Evolutionary conservation across 2,113 vertebrate genomes (phyloP), one percentile per base, ranked within the genome.

Genomic region (Varanus komodoensis): DNA sequence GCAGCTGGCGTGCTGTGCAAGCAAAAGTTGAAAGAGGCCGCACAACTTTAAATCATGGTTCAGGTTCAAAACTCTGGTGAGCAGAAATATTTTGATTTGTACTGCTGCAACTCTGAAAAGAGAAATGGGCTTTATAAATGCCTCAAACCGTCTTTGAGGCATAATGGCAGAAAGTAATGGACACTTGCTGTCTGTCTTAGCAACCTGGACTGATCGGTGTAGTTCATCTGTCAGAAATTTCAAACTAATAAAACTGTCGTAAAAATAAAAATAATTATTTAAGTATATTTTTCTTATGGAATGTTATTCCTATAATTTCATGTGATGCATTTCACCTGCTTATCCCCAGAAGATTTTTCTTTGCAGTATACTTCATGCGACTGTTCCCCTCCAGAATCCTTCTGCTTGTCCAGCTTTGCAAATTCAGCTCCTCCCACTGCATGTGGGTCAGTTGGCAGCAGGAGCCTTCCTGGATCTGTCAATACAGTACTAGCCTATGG

Each of bases 221-320:
- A 29, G 15, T 64, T 77, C 74, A 75, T 52, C 23, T 61, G 61
- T 8, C 25, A 64, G 73, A 50, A 14, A 27, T 52, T 74, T 74
- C 7, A 73, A 34, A 34, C 50, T 74, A 29, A 7, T 86, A 7
- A n/a, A 21, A 83, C n/a, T 67, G 34, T 61, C 34, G 44, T 61
- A 48, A 44, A 44, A 68, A 64, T 54, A 79, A 48, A 25, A 74
- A 74, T 77, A 1, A 48, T 8, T 48, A 23, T 5, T 44, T 44
- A 1, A 19, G 4, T 44, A 67, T 29, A 68, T 50, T 19, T 3
- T 9, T n/a, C 27, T 32, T 86, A 82, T 82, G 27, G 29, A 38
- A 50, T 68, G 44, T 50, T 90, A 80, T 89, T 88, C 84, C 69
- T 92, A 8, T 1, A 38, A 90, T 64, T 86, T 34, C 74, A 57